Evolutionary conservation across 1,140 invertebrate species (phyloP).

Genomic region (Micrasema longulum): DNA sequence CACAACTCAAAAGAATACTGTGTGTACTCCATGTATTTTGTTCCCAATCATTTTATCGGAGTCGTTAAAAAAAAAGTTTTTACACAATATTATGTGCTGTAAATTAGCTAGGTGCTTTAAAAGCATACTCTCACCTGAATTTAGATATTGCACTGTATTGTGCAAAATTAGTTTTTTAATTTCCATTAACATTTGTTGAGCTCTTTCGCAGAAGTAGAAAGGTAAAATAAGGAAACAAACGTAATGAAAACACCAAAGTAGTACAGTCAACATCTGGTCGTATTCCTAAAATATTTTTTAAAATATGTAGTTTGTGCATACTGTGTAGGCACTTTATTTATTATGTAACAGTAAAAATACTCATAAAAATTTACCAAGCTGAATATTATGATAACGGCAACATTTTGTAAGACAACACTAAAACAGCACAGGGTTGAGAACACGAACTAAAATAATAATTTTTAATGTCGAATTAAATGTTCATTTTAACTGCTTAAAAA

Average conservation of each 20-base stretch:
- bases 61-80: too few species aligned
- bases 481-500: not conserved
- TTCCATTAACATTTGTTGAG: not conserved
- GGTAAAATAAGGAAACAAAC: conserved; percentile 2
- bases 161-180: not conserved
- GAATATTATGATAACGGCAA: not conserved
- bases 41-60: too few species aligned
- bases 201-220: conserved; percentile 14
- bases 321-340: too few species aligned
- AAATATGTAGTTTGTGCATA: too few species aligned
- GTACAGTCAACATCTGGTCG: not conserved
- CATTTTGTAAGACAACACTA: conserved; percentile 11
- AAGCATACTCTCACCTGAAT: conserved; percentile 21
- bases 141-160: not conserved
- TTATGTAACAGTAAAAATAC: not conserved
- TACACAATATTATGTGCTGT: too few species aligned
- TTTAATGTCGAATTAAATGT: not conserved
- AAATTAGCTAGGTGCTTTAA: too few species aligned
- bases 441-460: conserved; percentile 4
- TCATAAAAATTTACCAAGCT: too few species aligned
- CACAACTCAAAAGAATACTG: too few species aligned
- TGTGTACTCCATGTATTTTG: too few species aligned
- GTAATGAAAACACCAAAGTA: not conserved
- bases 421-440: conserved; percentile 11
- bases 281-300: conserved; percentile 1